Conservation (phyloP, 2,888 invertebrate species). For the Idaea biselata region DNA sequence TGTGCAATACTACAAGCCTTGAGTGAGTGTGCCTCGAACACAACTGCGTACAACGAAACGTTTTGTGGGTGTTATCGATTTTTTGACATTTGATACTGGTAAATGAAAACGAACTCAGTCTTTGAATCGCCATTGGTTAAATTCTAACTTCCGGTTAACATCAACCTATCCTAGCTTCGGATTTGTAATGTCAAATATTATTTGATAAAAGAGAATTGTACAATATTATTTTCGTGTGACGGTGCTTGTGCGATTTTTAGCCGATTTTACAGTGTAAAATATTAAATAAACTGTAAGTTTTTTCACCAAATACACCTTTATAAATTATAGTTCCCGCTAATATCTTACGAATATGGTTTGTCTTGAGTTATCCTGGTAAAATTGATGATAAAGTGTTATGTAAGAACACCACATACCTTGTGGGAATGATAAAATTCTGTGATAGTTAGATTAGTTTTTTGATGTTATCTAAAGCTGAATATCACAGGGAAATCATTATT, state of each 20-base stretch:
- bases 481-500: not conserved
- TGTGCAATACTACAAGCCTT: not conserved
- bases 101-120: constrained; percentile 10
- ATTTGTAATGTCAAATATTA: constrained; percentile 10
- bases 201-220: constrained; percentile 12
- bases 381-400: constrained; percentile 35
- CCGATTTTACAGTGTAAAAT: constrained; percentile 14
- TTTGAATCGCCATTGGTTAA: constrained; percentile 19
- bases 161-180: constrained; percentile 7
- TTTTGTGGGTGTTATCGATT: not conserved
- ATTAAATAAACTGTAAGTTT: constrained; percentile 22
- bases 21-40: too few relatives aligned
- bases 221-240: constrained; percentile 10
- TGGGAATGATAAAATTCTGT: constrained; percentile 9
- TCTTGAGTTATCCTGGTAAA: not conserved
- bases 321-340: not conserved
- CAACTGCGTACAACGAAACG: constrained; percentile 9
- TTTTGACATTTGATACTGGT: not conserved
- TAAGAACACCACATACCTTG: constrained; percentile 34
- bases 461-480: not conserved
- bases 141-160: fast-evolving
- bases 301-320: not conserved
- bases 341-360: not conserved
- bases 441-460: not conserved
- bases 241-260: constrained; percentile 16